phyloP scores from a whole-genome alignment of 2,888 invertebrate species.

The Andrena bicolor region DNA sequence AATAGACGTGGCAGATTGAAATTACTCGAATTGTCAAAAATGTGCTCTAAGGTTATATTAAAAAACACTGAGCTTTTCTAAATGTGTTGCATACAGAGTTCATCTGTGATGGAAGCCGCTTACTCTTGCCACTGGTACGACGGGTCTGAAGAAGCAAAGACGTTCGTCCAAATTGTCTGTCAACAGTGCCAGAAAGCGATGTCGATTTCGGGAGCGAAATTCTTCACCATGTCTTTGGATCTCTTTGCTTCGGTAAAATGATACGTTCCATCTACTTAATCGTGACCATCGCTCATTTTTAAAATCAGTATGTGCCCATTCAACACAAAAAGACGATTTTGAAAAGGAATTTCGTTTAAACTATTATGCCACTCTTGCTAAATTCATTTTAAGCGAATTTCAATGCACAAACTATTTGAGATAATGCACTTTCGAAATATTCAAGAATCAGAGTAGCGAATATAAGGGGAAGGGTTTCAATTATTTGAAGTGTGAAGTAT shows the following conservation, averaged over 20 bases:
- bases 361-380: no score
- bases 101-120: constrained; percentile 96
- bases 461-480: no score
- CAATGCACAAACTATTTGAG: no score
- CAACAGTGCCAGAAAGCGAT: constrained; percentile 96
- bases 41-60: constrained; percentile 10
- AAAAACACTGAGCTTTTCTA: background rate
- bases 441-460: no score
- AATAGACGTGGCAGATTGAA: no score
- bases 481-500: no score
- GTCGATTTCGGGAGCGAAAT: constrained; percentile 95
- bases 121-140: constrained; percentile 97
- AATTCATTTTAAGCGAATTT: no score
- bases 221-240: constrained; percentile 95
- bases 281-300: background rate
- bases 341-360: background rate
- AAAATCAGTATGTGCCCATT: no score
- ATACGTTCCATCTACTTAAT: background rate
- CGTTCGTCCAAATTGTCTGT: constrained; percentile 95
- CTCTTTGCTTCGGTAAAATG: constrained; percentile 92
- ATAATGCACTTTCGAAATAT: no score
- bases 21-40: no score
- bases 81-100: constrained; percentile 87
- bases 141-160: constrained; percentile 95
- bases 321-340: background rate